Evolutionary conservation across 2,888 invertebrate genomes (phyloP).

Genomic region (Drosophila colorata): DNA sequence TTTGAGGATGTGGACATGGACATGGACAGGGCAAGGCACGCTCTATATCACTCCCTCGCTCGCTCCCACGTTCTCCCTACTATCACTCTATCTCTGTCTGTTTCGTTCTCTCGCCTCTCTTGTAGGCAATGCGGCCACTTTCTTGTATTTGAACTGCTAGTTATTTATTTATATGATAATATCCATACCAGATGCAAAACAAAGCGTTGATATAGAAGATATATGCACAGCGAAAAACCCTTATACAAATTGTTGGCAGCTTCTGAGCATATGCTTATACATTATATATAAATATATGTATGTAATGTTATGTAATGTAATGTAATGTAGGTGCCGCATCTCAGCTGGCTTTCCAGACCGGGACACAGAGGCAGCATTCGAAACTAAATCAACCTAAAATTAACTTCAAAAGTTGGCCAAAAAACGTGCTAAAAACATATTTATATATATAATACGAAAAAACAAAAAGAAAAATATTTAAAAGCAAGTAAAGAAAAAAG

Average conservation of each 20-base stretch:
- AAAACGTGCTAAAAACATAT: slow-evolving; percentile 39
- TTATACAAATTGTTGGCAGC: slow-evolving; percentile 6
- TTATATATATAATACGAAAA: slow-evolving; percentile 16
- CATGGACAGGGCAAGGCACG: background rate
- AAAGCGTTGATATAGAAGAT: slow-evolving; percentile 17
- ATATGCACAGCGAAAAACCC: slow-evolving; percentile 15
- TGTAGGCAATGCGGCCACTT: slow-evolving; percentile 18
- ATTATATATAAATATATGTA: slow-evolving; percentile 9
- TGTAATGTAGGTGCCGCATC: slow-evolving; percentile 25
- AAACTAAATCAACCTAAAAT: slow-evolving; percentile 13
- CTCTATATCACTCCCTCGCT: background rate
- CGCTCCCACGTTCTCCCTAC: background rate
- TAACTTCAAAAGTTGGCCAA: slow-evolving; percentile 48
- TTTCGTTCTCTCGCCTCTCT: slow-evolving; percentile 1
- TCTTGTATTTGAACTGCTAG: slow-evolving; percentile 40
- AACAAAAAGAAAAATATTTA: background rate
- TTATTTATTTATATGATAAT: slow-evolving; percentile 71
- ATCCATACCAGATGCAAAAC: slow-evolving; percentile 26
- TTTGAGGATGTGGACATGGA: slow-evolving; percentile 7
- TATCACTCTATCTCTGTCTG: background rate
- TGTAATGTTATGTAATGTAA: too few relatives aligned
- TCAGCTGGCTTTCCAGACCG: slow-evolving; percentile 22
- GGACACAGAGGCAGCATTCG: background rate
- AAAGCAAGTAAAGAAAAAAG: slow-evolving; percentile 12
- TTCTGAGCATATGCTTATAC: slow-evolving; percentile 26